Evolutionary conservation across 2,797 vertebrate species (phyloP), one percentile per base, ranked within the genome.

Genomic region (Cheracebus regulus): DNA sequence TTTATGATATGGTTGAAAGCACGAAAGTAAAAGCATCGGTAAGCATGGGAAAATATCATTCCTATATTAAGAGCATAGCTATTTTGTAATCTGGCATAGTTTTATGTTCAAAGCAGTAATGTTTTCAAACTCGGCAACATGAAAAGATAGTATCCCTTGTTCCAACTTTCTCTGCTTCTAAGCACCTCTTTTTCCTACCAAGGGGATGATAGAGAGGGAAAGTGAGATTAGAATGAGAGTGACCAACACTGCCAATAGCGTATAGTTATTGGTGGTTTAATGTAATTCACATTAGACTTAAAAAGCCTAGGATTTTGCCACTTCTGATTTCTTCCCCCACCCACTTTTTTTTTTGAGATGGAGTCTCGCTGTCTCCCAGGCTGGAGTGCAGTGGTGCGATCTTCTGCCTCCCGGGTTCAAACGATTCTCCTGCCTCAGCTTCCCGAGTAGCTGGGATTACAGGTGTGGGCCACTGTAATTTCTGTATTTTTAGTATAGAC

Each of bases 11-110:
- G 24, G 98, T 99, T 0, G 99, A 98, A 26, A 52, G 99, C 57
- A 44, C 1, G 0, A 98, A 98, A 98, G 98, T 99, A 98, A 41
- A 96, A 15, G 41, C 0, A 1, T 33, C 99, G 99, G 99, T 99
- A 98, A 99, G 99, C 85, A 50, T 39, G 52, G 52, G 20, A 58
- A 64, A 5, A 17, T 33, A 1, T 0, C 24, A 2, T 5, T 28
- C 41, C 44, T 58, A 0, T 30, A 6, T 15, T 13, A 30, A 26
- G 36, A 83, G 39, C 26, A 12, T 10, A 36, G 41, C 11, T 67
- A 0, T 46, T 89, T 72, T 39, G 61, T 55, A 75, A 12, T 75
- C 58, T 58, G 22, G 28, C 24, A 5, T 80, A 28, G 72, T 58
- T 88, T 61, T 61, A 4, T 72, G 17, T 33, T 96, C 58, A 36